Conservation (phyloP, 2,797 vertebrate genomes). For the Apodemus agrarius region DNA sequence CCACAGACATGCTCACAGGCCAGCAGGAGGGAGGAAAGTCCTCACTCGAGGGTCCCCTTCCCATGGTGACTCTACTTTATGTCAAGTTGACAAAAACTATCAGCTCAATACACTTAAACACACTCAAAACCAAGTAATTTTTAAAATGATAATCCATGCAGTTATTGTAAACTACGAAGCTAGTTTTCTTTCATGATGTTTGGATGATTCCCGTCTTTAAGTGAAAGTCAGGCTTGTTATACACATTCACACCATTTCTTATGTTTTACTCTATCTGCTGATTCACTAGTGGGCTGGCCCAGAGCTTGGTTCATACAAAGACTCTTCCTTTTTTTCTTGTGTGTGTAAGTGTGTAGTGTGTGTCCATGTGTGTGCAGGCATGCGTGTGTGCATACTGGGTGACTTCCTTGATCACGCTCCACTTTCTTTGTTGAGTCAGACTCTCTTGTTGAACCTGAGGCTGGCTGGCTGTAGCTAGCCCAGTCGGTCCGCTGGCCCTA, state of each 20-base stretch:
- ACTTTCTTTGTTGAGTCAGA: neutral
- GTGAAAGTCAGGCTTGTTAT: neutral
- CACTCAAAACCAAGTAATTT: neutral
- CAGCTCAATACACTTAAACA: neutral
- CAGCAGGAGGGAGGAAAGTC: neutral
- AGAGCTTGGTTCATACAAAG: neutral
- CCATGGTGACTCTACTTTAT: neutral
- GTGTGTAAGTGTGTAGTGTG: neutral
- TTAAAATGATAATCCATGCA: neutral
- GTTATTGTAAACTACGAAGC: neutral
- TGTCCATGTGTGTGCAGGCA: neutral
- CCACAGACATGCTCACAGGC: neutral
- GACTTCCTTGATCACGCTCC: neutral
- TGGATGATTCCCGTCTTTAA: slow-evolving; percentile 5
- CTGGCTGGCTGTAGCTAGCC: neutral
- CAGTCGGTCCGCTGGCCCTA: no score
- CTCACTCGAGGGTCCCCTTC: neutral
- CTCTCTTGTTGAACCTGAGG: neutral
- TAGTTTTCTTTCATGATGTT: neutral
- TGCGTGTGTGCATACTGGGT: neutral
- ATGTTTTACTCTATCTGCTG: neutral
- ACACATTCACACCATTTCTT: neutral
- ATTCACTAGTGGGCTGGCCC: neutral
- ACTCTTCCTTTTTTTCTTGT: neutral
- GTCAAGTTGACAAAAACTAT: neutral